Evolutionary conservation across 2,113 vertebrate species (phyloP).

Genomic region (Protobothrops flavoviridis): DNA sequence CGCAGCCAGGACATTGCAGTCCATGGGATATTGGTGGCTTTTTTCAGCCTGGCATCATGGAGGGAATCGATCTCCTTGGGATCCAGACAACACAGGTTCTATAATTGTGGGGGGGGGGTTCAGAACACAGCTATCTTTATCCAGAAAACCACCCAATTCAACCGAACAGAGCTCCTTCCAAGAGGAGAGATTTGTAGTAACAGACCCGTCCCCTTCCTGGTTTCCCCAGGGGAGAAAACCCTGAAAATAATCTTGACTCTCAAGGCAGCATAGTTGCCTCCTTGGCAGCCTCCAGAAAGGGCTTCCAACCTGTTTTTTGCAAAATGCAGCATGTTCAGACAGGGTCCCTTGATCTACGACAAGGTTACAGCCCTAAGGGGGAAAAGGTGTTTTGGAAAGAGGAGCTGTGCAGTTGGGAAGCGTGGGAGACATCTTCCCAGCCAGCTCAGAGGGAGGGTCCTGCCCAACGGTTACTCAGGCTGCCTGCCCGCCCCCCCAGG

Average conservation of each 20-base stretch:
- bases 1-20: not conserved
- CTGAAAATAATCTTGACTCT: no score
- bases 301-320: not conserved
- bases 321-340: not conserved
- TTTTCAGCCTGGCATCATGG: not conserved
- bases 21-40: not conserved
- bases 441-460: not conserved
- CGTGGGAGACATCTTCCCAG: not conserved
- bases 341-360: not conserved
- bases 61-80: not conserved
- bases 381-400: no score
- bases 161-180: not conserved
- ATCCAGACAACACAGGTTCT: not conserved
- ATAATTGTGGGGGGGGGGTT: rapidly evolving
- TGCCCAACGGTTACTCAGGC: not conserved
- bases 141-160: not conserved
- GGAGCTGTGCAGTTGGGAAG: not conserved
- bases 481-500: not conserved
- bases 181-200: not conserved
- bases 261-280: not conserved
- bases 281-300: not conserved
- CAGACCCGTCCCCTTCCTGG: not conserved
- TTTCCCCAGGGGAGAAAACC: not conserved
- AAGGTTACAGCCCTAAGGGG: not conserved
- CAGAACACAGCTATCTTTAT: not conserved